Evolutionary conservation across 2,797 vertebrate genomes (phyloP), one percentile per base, ranked within the genome.

Genomic region (Thalassophryne amazonica): DNA sequence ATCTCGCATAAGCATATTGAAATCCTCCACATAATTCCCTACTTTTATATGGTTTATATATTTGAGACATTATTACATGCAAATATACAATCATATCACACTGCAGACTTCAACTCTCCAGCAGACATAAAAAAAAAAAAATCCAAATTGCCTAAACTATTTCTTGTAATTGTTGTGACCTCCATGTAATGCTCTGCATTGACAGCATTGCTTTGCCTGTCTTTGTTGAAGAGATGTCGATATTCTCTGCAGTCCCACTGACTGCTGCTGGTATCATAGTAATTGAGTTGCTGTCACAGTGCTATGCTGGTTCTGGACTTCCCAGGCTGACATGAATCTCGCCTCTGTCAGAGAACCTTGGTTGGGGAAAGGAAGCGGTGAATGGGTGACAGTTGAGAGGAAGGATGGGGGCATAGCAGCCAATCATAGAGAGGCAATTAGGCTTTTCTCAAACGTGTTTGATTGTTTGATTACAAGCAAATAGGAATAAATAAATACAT

Each of bases 251-350:
- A 73, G 67, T 77, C 66, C 63, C 2, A 46, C 68, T 83, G 76
- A 88, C 84, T 70, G 76, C 47, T 57, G 71, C 78, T 69, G 66
- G 46, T 72, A 71, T 84, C 76, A 60, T 69, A 71, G 83, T 88
- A 85, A 88, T 85, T 80, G 79, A 86, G 83, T 64, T 79, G 72
- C 77, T 85, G 79, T 83, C 86, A 73, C 61, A 70, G 53, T 73
- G 63, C 68, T 55, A 69, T 31, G 63, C 33, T 60, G 34, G 29
- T 60, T 47, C 45, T 56, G 63, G 77, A 76, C 74, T 60, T 45
- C 62, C 41, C 6, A 52, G 50, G 69, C 73, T 58, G 70, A 66
- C 72, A 71, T 41, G 41, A 62, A 25, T 37, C 30, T 54, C 15
- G 24, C 58, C 59, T 73, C 61, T 69, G 63, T 78, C 69, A 58